Evolutionary conservation across 2,113 vertebrate species (phyloP), one percentile per base, ranked within the genome.

Genomic region (Pheucticus melanocephalus): DNA sequence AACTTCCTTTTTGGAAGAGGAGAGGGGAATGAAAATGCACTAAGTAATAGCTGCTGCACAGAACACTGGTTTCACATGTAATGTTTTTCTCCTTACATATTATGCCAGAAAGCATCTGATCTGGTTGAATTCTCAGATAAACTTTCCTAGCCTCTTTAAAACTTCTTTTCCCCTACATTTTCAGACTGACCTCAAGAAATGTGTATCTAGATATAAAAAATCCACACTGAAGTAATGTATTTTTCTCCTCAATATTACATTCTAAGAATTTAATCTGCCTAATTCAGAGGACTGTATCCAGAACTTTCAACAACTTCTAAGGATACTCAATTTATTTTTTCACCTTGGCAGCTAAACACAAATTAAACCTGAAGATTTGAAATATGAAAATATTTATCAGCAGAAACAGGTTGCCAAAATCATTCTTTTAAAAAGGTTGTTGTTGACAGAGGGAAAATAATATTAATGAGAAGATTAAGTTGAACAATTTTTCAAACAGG

Each of bases 401-500:
- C 23, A 79, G 53, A 92, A 90, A 10, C 10, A 56, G 1, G 30
- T 71, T 82, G 65, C 59, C 76, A 86, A 84, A 79, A 75, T 76
- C 18, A 88, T 42, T 65, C 27, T 94, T 97, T 87, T 91, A 59
- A 90, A 94, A 92, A 92, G 24, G 27, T 37, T 94, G 47, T 40
- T 90, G 53, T 92, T 96, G 83, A 96, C 56, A 92, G 57, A 82
- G 53, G n/a, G 53, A 91, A 94, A 87, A 87, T 90, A 95, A 92
- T 86, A 97, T 51, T 94, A 82, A 92, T 97, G 53, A 97, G 94
- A 97, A 96, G 96, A 97, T 92, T 93, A 97, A 96, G 77, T 44
- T 80, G 91, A 97, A 97, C 72, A 97, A 44, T 88, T 97, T 94
- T 97, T 95, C 94, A 97, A 97, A 97, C 86, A 96, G 96, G 97